These are phyloP conservation scores for Notiomystis cincta DNA, from an alignment of 2,113 vertebrate genomes.

Conservation along the genomic window DNA sequence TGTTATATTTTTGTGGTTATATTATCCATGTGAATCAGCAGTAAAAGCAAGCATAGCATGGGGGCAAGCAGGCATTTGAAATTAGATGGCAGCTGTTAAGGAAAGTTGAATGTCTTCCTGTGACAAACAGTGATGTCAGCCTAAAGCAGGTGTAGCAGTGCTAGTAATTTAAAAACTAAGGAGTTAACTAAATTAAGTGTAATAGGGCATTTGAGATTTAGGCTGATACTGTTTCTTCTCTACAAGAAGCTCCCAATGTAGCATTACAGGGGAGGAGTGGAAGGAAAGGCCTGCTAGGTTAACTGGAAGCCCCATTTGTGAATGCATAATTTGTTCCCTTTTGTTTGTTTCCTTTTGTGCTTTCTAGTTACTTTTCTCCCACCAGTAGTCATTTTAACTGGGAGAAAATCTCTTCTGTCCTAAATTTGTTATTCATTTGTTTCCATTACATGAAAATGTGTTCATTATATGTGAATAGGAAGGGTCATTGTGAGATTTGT, in stretches of 20 bases:
- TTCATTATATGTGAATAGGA: not conserved
- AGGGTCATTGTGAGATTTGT: not conserved
- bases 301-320: not conserved
- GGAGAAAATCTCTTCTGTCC: not conserved
- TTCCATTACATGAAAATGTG: not conserved
- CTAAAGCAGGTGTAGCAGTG: accelerated
- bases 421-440: not conserved
- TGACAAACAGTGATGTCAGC: not conserved
- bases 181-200: not conserved
- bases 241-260: not conserved
- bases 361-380: not conserved
- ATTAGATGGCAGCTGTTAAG: not conserved
- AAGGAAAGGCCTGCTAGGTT: not conserved
- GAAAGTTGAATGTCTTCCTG: not conserved
- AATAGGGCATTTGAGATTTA: not conserved
- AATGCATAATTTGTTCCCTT: not conserved
- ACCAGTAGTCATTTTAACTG: not conserved
- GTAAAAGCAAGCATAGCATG: not conserved
- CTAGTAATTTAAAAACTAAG: not conserved
- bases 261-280: not conserved
- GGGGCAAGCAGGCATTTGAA: not conserved
- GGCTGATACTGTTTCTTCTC: not conserved
- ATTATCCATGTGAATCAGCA: not conserved
- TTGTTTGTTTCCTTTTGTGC: not conserved
- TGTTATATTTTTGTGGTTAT: not conserved